Evolutionary conservation across 64 coral and sea anemone species (phyloP).

Genomic region (Orbicella faveolata): DNA sequence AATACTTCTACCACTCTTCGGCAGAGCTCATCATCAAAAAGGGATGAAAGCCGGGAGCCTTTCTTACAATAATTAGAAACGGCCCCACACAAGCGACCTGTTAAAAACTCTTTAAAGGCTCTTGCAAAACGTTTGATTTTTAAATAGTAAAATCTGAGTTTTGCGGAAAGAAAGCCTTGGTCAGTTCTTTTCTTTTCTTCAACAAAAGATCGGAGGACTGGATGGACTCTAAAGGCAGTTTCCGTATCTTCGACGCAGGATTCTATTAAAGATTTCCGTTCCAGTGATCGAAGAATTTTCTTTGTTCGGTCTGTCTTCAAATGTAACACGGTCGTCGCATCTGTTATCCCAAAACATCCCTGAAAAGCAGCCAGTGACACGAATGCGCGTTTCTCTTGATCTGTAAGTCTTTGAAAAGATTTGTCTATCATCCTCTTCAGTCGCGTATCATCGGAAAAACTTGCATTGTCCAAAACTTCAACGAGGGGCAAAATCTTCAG

Average conservation of each 20-base stretch:
- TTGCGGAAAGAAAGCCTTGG: not conserved
- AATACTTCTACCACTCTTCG: not conserved
- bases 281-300: not conserved
- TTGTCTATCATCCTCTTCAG: not conserved
- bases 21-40: not conserved
- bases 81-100: not conserved
- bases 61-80: too few relatives aligned
- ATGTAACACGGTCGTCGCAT: not conserved
- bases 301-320: not conserved
- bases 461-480: not conserved
- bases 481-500: not conserved
- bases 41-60: not conserved
- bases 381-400: not conserved
- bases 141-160: not conserved
- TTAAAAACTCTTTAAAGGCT: not conserved
- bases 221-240: not conserved
- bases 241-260: not conserved
- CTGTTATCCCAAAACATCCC: not conserved
- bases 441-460: not conserved
- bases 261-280: not conserved
- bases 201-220: conserved; percentile 1
- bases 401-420: not conserved
- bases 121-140: not conserved
- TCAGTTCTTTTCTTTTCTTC: not conserved
- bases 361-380: not conserved